A percentile compares a stretch with the other conserved stretches of the same genome.
These are phyloP conservation scores for Ommatoiulus sabulosus DNA, from an alignment of 2,888 invertebrate genomes.

Conservation along the genomic window DNA sequence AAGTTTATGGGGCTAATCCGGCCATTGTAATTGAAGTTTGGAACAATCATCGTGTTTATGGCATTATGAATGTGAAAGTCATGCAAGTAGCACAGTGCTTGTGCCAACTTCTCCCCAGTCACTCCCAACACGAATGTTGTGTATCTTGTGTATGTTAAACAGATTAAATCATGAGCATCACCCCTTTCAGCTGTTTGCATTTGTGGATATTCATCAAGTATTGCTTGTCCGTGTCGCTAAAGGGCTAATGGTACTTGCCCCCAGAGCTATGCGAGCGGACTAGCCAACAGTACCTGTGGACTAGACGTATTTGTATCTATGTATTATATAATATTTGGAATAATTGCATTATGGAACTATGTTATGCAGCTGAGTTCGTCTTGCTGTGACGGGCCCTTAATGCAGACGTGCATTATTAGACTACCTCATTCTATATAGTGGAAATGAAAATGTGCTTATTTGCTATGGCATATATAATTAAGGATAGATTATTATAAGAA, in stretches of 20 bases:
- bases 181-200: conserved; percentile 6
- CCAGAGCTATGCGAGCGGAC: conserved; percentile 47
- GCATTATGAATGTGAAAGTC: neutral
- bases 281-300: conserved; percentile 51
- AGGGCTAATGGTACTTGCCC: conserved; percentile 36
- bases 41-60: neutral
- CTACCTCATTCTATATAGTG: conserved; percentile 54
- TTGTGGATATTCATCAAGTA: conserved; percentile 47
- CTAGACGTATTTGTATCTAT: conserved; percentile 53
- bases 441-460: conserved; percentile 49
- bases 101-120: neutral
- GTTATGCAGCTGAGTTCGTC: conserved; percentile 51
- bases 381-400: conserved; percentile 11
- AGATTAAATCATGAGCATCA: neutral
- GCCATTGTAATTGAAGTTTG: neutral
- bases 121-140: neutral
- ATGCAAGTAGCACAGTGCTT: neutral
- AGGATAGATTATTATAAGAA: conserved; percentile 47
- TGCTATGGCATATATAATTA: conserved; percentile 38
- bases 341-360: conserved; percentile 51
- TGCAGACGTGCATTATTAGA: conserved; percentile 51
- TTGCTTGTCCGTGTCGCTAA: conserved; percentile 45
- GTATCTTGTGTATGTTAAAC: neutral
- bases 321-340: conserved; percentile 54
- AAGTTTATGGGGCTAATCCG: neutral